phyloP scores from a whole-genome alignment of 2,888 invertebrate genomes.

The Parapristionchus giblindavisi region DNA sequence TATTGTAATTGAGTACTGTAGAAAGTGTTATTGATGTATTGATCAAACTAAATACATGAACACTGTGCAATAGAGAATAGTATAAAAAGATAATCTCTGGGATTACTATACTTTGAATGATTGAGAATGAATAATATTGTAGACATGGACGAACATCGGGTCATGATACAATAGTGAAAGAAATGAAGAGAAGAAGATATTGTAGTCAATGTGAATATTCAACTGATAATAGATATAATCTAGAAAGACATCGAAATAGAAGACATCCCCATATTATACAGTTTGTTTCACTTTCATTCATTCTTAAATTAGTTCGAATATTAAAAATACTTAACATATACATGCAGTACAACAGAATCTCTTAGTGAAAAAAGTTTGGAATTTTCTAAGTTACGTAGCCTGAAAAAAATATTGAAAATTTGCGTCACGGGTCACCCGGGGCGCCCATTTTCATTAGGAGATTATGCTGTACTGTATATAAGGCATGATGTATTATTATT shows the following conservation, averaged over 20 bases:
- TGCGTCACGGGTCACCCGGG: no score
- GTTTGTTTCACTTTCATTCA: no score
- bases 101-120: not conserved
- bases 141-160: conserved; percentile 12
- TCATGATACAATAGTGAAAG: conserved; percentile 2
- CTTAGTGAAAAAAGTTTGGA: no score
- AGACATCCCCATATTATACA: not conserved
- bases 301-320: no score
- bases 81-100: not conserved
- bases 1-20: no score
- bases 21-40: not conserved
- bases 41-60: not conserved
- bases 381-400: no score
- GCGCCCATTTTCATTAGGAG: no score
- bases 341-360: no score
- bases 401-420: no score
- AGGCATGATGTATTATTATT: no score
- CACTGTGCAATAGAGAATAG: not conserved
- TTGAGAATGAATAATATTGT: conserved; percentile 3
- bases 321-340: no score
- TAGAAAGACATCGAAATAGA: conserved; percentile 18
- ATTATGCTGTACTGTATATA: no score
- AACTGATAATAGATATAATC: conserved; percentile 10
- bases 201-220: conserved; percentile 19
- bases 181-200: not conserved